Evolutionary conservation across 2,113 vertebrate genomes (phyloP).

Genomic region (Cervus canadensis): DNA sequence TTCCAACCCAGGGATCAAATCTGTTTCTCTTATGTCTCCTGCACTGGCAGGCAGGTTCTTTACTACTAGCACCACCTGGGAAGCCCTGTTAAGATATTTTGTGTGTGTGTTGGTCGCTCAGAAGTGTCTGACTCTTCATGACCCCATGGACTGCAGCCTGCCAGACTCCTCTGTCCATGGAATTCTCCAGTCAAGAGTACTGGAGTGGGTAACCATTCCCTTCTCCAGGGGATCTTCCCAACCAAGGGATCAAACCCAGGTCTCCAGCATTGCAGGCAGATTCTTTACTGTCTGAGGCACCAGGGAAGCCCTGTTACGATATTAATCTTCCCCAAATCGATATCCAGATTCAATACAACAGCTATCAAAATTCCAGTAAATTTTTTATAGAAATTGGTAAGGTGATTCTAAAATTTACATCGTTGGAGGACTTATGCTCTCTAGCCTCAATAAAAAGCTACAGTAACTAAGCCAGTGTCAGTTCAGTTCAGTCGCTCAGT

Average conservation of each 20-base stretch:
- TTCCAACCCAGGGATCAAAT: neutral
- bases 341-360: neutral
- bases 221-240: neutral
- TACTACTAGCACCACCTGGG: neutral
- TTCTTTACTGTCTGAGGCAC: neutral
- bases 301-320: neutral
- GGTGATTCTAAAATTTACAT: neutral
- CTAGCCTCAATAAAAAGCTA: neutral
- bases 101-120: neutral
- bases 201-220: neutral
- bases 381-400: neutral
- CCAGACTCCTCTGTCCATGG: neutral
- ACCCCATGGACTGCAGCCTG: neutral
- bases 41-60: neutral
- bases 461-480: neutral
- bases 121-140: neutral
- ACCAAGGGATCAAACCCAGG: neutral
- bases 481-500: neutral
- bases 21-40: neutral
- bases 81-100: neutral
- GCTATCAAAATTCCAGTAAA: neutral
- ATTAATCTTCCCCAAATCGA: neutral
- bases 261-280: neutral
- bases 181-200: neutral
- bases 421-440: neutral